Conservation (phyloP, 1,140 invertebrate species). For the Probaryconus sp. region DNA sequence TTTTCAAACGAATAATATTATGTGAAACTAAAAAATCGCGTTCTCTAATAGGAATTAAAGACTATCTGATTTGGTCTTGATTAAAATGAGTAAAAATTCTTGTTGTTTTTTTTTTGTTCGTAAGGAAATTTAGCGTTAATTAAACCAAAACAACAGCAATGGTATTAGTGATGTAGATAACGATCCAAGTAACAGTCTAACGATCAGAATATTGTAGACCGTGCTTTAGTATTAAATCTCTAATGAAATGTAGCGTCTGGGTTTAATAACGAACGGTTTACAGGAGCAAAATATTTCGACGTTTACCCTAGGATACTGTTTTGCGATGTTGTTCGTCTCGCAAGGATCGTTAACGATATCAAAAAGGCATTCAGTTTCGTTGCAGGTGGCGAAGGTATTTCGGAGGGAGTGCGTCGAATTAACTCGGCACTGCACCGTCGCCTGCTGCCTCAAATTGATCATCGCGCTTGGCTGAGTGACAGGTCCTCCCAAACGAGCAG, state of each 20-base stretch:
- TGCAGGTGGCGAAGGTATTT: constrained; percentile 67
- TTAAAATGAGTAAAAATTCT: too few species aligned
- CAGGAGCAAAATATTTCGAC: constrained; percentile 5
- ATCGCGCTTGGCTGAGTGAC: constrained; percentile 73
- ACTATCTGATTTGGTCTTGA: too few species aligned
- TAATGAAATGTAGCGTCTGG: constrained; percentile 49
- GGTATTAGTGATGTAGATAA: constrained; percentile 34
- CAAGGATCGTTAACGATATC: constrained; percentile 83
- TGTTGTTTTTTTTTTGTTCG: too few species aligned
- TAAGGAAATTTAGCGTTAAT: too few species aligned
- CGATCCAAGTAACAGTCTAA: too few species aligned
- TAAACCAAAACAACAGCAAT: constrained; percentile 36
- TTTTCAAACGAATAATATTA: neutral
- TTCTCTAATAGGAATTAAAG: too few species aligned
- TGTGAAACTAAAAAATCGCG: too few species aligned
- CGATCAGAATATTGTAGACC: constrained; percentile 41
- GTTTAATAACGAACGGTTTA: constrained; percentile 23
- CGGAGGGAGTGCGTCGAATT: constrained; percentile 59
- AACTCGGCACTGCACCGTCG: constrained; percentile 69
- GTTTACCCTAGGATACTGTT: constrained; percentile 71
- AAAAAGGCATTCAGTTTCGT: constrained; percentile 81
- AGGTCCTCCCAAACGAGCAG: constrained; percentile 70
- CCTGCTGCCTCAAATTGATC: constrained; percentile 68
- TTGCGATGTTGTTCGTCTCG: constrained; percentile 81
- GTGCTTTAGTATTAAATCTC: constrained; percentile 61